These are phyloP conservation scores for Adelosebastes latens DNA, from an alignment of 2,797 vertebrate species.

Conservation along the genomic window DNA sequence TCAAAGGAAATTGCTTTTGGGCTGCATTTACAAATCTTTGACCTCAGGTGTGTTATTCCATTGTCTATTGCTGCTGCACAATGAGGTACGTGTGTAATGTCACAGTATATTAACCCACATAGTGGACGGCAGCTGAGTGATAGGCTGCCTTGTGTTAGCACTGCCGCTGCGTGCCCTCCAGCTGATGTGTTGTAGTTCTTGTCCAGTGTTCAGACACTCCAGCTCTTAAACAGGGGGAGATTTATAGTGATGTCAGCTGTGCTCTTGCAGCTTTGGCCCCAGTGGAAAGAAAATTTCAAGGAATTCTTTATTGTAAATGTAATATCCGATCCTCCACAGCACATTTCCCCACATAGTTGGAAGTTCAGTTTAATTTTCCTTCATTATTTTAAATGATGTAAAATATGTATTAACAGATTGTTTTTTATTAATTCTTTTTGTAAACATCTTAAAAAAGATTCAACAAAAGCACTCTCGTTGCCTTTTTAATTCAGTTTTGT, in stretches of 20 bases:
- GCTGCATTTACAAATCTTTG: constrained; percentile 4
- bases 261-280: constrained; percentile 25
- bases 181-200: constrained; percentile 51
- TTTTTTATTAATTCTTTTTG: background rate
- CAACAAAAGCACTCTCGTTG: background rate
- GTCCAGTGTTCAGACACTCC: constrained; percentile 36
- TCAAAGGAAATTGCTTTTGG: constrained; percentile 14
- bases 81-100: constrained; percentile 38
- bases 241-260: constrained; percentile 46
- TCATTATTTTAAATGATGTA: background rate
- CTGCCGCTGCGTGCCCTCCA: constrained; percentile 36
- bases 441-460: background rate
- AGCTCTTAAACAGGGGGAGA: constrained; percentile 50
- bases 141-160: constrained; percentile 11
- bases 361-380: background rate
- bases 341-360: background rate
- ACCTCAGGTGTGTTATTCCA: constrained; percentile 32
- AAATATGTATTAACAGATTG: background rate
- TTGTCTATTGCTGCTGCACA: constrained; percentile 6
- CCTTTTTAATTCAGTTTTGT: background rate
- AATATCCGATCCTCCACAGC: background rate
- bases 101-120: constrained; percentile 46
- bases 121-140: constrained; percentile 25
- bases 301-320: background rate
- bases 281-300: background rate